phyloP scores from a whole-genome alignment of 2,113 vertebrate species.

The Gnathonemus longibarbis region DNA sequence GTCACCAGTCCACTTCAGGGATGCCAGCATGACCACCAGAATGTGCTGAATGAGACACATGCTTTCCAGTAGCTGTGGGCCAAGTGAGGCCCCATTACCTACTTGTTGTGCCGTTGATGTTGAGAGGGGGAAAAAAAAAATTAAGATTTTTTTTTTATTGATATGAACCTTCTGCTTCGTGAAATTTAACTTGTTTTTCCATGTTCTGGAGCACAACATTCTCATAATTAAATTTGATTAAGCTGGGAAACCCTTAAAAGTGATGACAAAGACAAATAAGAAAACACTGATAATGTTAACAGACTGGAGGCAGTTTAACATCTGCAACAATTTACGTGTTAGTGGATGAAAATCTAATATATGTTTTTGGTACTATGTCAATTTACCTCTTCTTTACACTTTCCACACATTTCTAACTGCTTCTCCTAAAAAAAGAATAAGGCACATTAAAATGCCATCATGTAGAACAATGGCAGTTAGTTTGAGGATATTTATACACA shows the following conservation, averaged over 20 bases:
- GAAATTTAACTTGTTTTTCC: neutral
- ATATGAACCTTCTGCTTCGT: neutral
- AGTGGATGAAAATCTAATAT: constrained; percentile 35
- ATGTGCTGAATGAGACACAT: neutral
- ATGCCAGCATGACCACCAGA: neutral
- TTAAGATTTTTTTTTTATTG: neutral
- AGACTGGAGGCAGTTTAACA: constrained; percentile 33
- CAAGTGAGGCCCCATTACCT: neutral
- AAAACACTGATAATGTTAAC: constrained; percentile 26
- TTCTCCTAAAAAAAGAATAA: constrained; percentile 8
- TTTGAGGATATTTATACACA: constrained; percentile 51
- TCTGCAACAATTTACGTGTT: constrained; percentile 40
- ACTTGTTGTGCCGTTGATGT: neutral
- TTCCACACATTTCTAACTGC: neutral
- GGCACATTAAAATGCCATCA: constrained; percentile 28
- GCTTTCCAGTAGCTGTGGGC: neutral
- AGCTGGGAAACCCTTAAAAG: constrained; percentile 34
- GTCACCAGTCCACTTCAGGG: neutral
- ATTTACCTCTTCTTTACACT: constrained; percentile 18
- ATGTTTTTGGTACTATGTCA: constrained; percentile 34
- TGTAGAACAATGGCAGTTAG: constrained; percentile 49
- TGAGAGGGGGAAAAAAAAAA: neutral
- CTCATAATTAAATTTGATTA: constrained; percentile 52
- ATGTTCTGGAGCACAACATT: constrained; percentile 14
- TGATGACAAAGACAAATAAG: constrained; percentile 33